Percentiles rank a stretch among this genome's conserved stretches.
Conservation (phyloP, 2,888 invertebrate genomes). For the Dryobota labecula region DNA sequence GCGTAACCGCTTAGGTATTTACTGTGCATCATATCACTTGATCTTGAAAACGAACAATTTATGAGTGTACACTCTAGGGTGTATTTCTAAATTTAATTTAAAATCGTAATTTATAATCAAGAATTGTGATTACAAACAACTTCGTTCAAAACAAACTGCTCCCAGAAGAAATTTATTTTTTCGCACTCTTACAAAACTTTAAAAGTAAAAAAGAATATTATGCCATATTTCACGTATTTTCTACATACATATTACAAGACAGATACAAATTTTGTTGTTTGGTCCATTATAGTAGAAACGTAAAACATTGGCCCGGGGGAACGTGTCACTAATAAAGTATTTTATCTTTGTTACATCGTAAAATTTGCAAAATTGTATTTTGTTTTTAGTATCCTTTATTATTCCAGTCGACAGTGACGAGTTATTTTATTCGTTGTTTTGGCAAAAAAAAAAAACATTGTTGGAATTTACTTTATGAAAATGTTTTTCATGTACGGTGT, state of each 20-base stretch:
- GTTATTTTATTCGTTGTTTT: slow-evolving; percentile 42
- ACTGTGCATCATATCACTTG: not conserved
- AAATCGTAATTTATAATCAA: slow-evolving; percentile 18
- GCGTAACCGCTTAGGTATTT: not conserved
- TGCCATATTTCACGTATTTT: slow-evolving; percentile 32
- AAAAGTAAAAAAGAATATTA: slow-evolving; percentile 23
- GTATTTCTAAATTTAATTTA: slow-evolving; percentile 18
- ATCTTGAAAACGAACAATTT: not conserved
- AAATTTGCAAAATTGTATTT: slow-evolving; percentile 59
- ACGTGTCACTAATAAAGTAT: slow-evolving; percentile 55
- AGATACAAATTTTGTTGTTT: slow-evolving; percentile 44
- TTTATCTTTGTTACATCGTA: slow-evolving; percentile 50
- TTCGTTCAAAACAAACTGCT: slow-evolving; percentile 36
- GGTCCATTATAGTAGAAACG: slow-evolving; percentile 41
- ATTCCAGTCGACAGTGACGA: slow-evolving; percentile 48
- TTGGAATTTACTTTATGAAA: not conserved
- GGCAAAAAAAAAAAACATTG: not conserved
- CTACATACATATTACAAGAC: slow-evolving; percentile 40
- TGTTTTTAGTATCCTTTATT: slow-evolving; percentile 52
- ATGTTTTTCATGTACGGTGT: not conserved
- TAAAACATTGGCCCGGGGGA: slow-evolving; percentile 47
- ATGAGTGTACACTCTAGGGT: not conserved
- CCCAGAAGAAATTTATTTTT: slow-evolving; percentile 39
- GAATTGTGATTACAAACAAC: slow-evolving; percentile 17
- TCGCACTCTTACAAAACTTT: slow-evolving; percentile 26